Evolutionary conservation across 2,888 invertebrate genomes (phyloP), one percentile per base, ranked within the genome.

Genomic region (Dynastes maya): DNA sequence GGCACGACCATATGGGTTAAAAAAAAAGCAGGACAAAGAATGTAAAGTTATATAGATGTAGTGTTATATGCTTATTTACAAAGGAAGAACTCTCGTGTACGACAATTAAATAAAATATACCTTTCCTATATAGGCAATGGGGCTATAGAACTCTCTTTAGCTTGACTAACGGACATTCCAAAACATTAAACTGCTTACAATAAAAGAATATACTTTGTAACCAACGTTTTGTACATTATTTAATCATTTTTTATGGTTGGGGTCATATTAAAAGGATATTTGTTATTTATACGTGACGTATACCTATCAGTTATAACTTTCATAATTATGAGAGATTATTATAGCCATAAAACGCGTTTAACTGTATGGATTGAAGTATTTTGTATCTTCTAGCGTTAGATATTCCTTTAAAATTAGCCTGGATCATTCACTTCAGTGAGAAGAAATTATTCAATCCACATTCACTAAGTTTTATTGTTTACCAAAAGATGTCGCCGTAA

Each of bases 211-310:
- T 70, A 70, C 70, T 70, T 70, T 70, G 53, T 70, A 70, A 55
- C 55, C 32, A 71, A 65, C 76, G 51, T 61, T 53, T 53, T 53
- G 75, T 76, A 65, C 65, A 76, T 76, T 76, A 76, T 76, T 65
- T 53, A 53, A 76, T 55, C 76, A 76, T 65, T 76, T 76, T 76
- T 76, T 76, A 65, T 65, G 37, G 76, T 76, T 32, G 37, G 37
- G 65, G 76, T 76, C 65, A 65, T 51, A 77, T 29, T 70, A 68
- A 68, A 67, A 68, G 68, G 8, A 55, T 70, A 68, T 77, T 70
- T 68, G 27, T 70, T 68, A 61, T 68, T 68, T 70, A 58, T 77
- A 32, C 68, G 49, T 70, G 77, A 58, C 68, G 45, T 55, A 40
- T 65, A 70, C 45, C 16, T 16, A 16, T 16, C 40, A 40, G 49